Evolutionary conservation across 2,888 invertebrate species (phyloP).

Genomic region (Cartodere bifasciata): DNA sequence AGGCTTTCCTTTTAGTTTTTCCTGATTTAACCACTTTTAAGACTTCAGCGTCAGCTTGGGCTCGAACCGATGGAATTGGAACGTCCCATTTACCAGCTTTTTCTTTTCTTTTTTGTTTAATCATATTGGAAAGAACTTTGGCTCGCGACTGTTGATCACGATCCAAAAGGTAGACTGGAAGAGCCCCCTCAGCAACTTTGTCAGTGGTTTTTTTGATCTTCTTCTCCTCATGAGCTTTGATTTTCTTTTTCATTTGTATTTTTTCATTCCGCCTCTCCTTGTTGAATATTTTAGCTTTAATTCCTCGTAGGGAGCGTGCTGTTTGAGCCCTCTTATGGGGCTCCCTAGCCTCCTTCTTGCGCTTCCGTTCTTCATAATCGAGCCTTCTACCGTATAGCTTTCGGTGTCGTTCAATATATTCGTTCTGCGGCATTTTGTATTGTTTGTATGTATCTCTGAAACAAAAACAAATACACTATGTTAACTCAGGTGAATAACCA

Average conservation of each 20-base stretch:
- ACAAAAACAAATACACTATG: conserved; percentile 17
- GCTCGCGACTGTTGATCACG: conserved; percentile 88
- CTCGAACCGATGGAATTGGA: conserved; percentile 94
- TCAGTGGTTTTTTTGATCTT: conserved; percentile 74
- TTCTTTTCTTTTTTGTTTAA: conserved; percentile 98
- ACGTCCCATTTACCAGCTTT: conserved; percentile 99
- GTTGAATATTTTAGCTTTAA: conserved; percentile 96
- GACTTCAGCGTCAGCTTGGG: conserved; percentile 93
- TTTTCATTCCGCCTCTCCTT: conserved; percentile 95
- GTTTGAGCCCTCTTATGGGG: conserved; percentile 85
- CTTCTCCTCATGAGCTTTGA: conserved; percentile 94
- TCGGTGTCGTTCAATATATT: conserved; percentile 95
- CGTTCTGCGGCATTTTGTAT: conserved; percentile 92
- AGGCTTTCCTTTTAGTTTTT: conserved; percentile 87
- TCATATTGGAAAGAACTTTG: conserved; percentile 96
- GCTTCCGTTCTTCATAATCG: conserved; percentile 93
- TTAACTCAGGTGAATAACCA: conserved; percentile 22
- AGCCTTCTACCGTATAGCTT: conserved; percentile 92
- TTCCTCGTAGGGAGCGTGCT: conserved; percentile 83
- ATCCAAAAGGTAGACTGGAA: conserved; percentile 95
- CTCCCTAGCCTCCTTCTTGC: conserved; percentile 90
- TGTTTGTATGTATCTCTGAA: conserved; percentile 13
- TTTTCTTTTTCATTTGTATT: conserved; percentile 97
- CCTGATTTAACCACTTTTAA: conserved; percentile 87
- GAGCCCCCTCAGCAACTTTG: conserved; percentile 76